These are phyloP conservation scores for Lumbricus terrestris DNA, from an alignment of 2,888 invertebrate genomes.

Conservation along the genomic window DNA sequence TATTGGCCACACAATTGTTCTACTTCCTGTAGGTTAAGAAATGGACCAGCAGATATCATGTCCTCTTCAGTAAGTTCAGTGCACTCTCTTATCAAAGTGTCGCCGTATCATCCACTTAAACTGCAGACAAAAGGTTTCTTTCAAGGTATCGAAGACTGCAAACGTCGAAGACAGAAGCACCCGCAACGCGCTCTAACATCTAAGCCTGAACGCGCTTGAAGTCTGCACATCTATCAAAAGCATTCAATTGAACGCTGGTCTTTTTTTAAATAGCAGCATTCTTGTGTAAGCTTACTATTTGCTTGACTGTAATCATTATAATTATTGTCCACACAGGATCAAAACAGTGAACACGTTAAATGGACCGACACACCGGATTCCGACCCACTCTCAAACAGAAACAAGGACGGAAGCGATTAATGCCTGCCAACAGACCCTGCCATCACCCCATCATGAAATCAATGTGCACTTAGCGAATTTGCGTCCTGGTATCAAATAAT, in stretches of 20 bases:
- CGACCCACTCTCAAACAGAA: neutral
- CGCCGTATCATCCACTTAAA: neutral
- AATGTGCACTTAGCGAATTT: neutral
- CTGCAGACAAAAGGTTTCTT: neutral
- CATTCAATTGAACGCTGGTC: neutral
- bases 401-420: neutral
- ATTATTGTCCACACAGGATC: neutral
- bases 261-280: neutral
- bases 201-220: neutral
- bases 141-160: neutral
- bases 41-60: neutral
- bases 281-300: neutral
- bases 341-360: neutral
- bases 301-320: neutral
- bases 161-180: neutral
- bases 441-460: neutral
- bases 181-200: neutral
- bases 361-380: neutral
- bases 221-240: neutral
- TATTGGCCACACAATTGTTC: neutral
- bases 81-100: neutral
- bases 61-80: neutral
- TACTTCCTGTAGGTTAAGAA: neutral
- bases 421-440: neutral
- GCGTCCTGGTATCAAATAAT: too few relatives aligned